These are phyloP conservation scores for Pseudochirops corinnae DNA, from an alignment of 2,797 vertebrate genomes.

Conservation along the genomic window DNA sequence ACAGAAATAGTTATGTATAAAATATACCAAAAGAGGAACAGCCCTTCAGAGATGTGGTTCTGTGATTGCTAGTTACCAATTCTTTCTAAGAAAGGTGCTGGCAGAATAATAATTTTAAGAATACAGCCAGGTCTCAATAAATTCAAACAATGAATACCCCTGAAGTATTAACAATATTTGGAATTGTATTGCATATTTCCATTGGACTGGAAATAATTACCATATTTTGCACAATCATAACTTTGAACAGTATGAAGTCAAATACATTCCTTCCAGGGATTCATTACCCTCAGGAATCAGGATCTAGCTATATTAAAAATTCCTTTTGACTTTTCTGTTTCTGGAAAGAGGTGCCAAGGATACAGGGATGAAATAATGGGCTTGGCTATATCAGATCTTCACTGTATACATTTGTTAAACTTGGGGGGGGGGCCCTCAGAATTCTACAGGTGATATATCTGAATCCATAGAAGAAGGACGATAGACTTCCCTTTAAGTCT, in stretches of 20 bases:
- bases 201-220: background rate
- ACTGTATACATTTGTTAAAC: background rate
- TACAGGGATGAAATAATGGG: background rate
- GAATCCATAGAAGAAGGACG: background rate
- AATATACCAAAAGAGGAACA: background rate
- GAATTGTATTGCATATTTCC: background rate
- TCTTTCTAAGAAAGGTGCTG: background rate
- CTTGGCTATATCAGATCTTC: background rate
- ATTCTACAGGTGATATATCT: background rate
- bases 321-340: background rate
- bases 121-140: background rate
- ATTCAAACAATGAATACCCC: background rate
- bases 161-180: background rate
- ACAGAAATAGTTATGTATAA: background rate
- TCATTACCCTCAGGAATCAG: background rate
- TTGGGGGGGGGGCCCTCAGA: background rate
- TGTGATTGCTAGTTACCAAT: background rate
- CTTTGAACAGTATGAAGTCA: background rate
- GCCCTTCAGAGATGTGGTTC: background rate
- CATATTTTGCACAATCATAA: background rate
- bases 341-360: background rate
- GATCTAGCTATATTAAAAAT: background rate
- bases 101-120: background rate
- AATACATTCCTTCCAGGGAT: background rate
- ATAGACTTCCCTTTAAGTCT: no score